phyloP scores from a whole-genome alignment of 2,113 vertebrate species.

The Pelmatolapia mariae region DNA sequence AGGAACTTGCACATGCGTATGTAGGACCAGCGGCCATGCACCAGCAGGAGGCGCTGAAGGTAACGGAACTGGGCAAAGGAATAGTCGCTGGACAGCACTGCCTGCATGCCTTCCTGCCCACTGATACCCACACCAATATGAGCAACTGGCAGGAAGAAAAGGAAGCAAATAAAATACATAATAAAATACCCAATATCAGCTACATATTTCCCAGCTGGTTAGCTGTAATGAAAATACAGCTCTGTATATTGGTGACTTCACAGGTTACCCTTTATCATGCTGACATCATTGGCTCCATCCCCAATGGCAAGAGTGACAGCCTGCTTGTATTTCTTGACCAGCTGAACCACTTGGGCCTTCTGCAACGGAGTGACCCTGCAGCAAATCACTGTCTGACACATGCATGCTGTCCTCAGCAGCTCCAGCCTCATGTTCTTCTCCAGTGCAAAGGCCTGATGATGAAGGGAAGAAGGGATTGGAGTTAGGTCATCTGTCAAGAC shows the following conservation, averaged over 20 bases:
- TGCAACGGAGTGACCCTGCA: conserved; percentile 93
- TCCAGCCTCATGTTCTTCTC: conserved; percentile 81
- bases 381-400: conserved; percentile 92
- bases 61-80: conserved; percentile 91
- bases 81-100: conserved; percentile 87
- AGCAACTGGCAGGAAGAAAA: conserved; percentile 74
- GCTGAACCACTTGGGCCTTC: no score
- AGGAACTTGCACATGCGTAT: conserved; percentile 96
- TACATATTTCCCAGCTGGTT: no score
- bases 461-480: background rate
- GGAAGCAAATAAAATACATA: no score
- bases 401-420: conserved; percentile 81
- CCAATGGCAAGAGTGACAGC: no score
- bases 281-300: no score
- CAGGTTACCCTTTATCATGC: no score
- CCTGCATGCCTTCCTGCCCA: conserved; percentile 93
- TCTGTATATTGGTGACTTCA: no score
- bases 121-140: conserved; percentile 93
- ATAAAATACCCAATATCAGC: no score
- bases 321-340: no score
- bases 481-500: background rate
- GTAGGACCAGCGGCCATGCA: conserved; percentile 95
- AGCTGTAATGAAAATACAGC: no score
- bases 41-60: conserved; percentile 89
- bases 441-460: conserved; percentile 79